phyloP scores from a whole-genome alignment of 2,797 vertebrate species.

The Coracias cyanogaster region DNA sequence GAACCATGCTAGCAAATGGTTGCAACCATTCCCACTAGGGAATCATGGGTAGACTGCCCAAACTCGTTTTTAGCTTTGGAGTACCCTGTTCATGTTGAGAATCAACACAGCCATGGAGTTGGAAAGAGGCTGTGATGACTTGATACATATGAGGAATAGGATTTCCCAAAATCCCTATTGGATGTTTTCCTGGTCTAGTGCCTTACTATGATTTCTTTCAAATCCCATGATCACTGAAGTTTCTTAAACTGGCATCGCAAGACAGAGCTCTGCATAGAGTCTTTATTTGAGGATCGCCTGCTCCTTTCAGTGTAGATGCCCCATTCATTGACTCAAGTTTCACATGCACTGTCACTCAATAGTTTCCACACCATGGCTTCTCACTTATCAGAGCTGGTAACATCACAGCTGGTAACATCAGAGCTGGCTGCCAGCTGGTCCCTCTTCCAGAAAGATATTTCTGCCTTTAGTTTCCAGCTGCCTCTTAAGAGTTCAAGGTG shows the following conservation, averaged over 20 bases:
- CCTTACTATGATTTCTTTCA: not conserved
- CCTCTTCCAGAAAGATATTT: not conserved
- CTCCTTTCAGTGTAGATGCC: not conserved
- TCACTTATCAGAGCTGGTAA: not conserved
- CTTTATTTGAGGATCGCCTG: not conserved
- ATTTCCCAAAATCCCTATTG: not conserved
- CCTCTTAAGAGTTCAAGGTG: not conserved
- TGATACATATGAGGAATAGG: not conserved
- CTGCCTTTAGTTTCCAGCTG: not conserved
- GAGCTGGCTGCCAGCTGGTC: not conserved
- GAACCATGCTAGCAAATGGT: not conserved
- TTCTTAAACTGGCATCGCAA: not conserved
- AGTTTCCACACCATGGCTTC: not conserved
- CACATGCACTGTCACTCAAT: fast-evolving
- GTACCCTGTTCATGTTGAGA: not conserved
- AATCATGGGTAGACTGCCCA: not conserved
- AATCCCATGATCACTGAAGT: not conserved
- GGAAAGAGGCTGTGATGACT: not conserved
- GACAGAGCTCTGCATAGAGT: not conserved
- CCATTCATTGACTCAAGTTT: not conserved
- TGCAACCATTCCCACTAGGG: not conserved
- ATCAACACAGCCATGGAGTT: not conserved
- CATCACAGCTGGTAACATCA: not conserved
- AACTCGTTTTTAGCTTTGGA: not conserved
- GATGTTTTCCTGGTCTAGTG: not conserved